Conservation (phyloP, 2,113 vertebrate species). For the Ciconia maguari region DNA sequence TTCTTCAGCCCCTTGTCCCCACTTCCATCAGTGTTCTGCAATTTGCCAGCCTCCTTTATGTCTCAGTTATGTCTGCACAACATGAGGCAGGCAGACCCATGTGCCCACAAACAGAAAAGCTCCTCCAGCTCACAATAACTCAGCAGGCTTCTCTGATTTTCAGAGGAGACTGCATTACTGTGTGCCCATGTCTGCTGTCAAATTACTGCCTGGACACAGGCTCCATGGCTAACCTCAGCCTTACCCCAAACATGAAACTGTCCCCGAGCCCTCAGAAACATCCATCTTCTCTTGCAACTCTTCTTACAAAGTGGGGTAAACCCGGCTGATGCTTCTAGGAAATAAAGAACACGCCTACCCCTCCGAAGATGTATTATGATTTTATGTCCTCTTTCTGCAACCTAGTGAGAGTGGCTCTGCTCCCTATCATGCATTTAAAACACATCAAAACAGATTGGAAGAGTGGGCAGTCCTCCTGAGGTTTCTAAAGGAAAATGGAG, state of each 20-base stretch:
- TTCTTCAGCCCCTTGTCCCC: neutral
- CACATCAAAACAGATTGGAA: slow-evolving; percentile 4
- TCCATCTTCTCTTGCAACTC: neutral
- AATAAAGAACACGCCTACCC: neutral
- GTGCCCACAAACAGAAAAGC: slow-evolving; percentile 46
- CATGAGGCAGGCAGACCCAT: slow-evolving; percentile 38
- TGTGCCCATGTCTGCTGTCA: slow-evolving; percentile 41
- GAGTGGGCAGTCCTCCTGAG: neutral
- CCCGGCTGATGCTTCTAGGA: neutral
- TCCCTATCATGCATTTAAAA: neutral
- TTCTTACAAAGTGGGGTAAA: neutral
- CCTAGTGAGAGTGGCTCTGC: neutral
- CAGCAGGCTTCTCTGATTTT: slow-evolving; percentile 52
- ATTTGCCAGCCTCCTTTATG: slow-evolving; percentile 51
- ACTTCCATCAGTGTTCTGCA: neutral
- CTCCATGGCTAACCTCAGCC: slow-evolving; percentile 5
- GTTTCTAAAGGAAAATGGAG: slow-evolving; percentile 9
- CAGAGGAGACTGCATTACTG: slow-evolving; percentile 27
- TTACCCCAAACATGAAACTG: neutral
- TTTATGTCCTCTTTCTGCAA: neutral
- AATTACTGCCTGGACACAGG: slow-evolving; percentile 36
- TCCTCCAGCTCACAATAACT: slow-evolving; percentile 61
- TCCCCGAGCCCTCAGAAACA: neutral
- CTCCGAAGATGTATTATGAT: neutral
- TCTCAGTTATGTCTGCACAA: slow-evolving; percentile 53